Evolutionary conservation across 2,113 vertebrate species (phyloP).

Genomic region (Micronisus gabar): DNA sequence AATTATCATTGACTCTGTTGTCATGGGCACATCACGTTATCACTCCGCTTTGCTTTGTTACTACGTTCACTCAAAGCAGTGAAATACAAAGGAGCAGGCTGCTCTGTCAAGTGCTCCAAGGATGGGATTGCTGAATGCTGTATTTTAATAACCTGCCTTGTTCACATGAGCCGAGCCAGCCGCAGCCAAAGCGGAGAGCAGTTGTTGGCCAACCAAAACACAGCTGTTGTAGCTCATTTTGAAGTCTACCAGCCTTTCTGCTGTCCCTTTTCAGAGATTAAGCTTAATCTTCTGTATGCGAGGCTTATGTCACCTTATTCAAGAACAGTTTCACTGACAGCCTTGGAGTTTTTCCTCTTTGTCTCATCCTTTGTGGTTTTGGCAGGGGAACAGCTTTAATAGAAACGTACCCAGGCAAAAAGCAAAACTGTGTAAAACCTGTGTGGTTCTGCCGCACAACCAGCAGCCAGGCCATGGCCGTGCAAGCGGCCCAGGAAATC

Average conservation of each 20-base stretch:
- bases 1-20: background rate
- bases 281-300: background rate
- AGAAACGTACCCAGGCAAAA: background rate
- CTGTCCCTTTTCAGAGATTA: slow-evolving; percentile 17
- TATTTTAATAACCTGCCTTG: slow-evolving; percentile 34
- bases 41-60: background rate
- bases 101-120: background rate
- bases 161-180: background rate
- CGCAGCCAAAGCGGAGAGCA: background rate
- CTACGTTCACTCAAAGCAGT: background rate
- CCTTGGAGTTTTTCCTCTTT: background rate
- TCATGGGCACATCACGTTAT: background rate
- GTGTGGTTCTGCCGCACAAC: background rate
- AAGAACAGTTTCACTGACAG: background rate
- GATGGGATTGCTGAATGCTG: background rate
- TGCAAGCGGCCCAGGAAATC: background rate
- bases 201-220: slow-evolving; percentile 55
- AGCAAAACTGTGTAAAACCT: background rate
- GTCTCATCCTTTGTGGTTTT: slow-evolving; percentile 3
- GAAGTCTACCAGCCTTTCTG: slow-evolving; percentile 31
- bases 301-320: slow-evolving; percentile 20
- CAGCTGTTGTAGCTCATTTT: slow-evolving; percentile 30
- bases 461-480: background rate
- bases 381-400: background rate
- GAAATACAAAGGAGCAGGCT: slow-evolving; percentile 22